A percentile compares a stretch with the other conserved stretches of the same genome.
These are phyloP conservation scores for Halcyon chelicuti DNA, from an alignment of 2,797 vertebrate genomes.

Conservation along the genomic window DNA sequence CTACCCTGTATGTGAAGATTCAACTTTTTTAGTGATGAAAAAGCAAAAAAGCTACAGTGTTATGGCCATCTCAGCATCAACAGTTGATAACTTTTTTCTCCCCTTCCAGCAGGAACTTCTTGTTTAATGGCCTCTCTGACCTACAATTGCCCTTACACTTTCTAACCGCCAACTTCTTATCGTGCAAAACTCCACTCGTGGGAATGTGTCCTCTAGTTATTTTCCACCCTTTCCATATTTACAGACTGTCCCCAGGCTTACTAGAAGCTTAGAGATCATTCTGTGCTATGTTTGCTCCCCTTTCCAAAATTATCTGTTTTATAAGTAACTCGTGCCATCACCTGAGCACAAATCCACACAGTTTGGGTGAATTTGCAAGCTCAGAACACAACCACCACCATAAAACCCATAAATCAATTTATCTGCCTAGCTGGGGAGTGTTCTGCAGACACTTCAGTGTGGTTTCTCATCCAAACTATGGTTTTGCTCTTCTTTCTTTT, in stretches of 20 bases:
- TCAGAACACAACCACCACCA: background rate
- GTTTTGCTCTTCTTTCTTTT: background rate
- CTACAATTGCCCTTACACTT: background rate
- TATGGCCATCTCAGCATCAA: background rate
- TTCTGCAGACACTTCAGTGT: background rate
- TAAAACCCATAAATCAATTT: background rate
- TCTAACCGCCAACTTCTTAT: background rate
- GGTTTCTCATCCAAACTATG: background rate
- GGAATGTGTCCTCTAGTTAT: background rate
- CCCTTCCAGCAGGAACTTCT: background rate
- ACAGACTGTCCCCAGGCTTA: background rate
- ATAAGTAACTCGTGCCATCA: background rate
- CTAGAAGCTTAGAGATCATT: background rate
- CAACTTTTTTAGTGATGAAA: background rate
- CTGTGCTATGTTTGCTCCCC: background rate
- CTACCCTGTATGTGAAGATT: background rate
- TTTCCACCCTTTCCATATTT: background rate
- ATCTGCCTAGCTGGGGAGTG: background rate
- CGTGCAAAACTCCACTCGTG: fast-evolving
- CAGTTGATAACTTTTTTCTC: background rate
- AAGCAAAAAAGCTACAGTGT: background rate
- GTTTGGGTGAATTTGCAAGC: background rate
- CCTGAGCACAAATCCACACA: fast-evolving
- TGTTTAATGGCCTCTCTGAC: background rate
- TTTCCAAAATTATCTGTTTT: background rate